These are phyloP conservation scores for Phocides pigmalion DNA, from an alignment of 1,140 invertebrate genomes.

Conservation along the genomic window DNA sequence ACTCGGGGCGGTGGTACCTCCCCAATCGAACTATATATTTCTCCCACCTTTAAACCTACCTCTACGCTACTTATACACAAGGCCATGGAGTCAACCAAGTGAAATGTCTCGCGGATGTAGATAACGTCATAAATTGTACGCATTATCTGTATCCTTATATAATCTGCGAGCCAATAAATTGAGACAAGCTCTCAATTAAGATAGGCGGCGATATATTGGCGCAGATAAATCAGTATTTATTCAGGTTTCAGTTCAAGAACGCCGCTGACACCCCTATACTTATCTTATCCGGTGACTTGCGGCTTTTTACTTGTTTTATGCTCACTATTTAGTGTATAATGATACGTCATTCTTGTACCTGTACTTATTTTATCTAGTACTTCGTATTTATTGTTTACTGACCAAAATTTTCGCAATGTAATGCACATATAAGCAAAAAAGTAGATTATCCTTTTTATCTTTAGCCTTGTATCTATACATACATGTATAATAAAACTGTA, in stretches of 20 bases:
- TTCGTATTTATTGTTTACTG: no score
- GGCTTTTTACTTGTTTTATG: not conserved
- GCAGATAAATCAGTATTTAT: constrained; percentile 4
- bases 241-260: not conserved
- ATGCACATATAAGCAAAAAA: no score
- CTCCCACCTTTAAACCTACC: no score
- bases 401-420: no score
- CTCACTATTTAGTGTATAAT: not conserved
- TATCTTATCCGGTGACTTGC: not conserved
- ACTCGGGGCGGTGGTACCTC: no score
- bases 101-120: not conserved
- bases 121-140: constrained; percentile 8
- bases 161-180: constrained; percentile 13
- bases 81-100: not conserved
- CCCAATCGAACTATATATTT: no score
- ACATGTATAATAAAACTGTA: no score
- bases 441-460: no score
- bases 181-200: constrained; percentile 11
- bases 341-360: not conserved
- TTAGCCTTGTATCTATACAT: no score
- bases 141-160: constrained; percentile 16
- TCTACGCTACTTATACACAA: no score
- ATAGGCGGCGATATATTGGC: constrained; percentile 1
- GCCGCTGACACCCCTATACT: constrained; percentile 1
- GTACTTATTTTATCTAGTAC: not conserved